These are phyloP conservation scores for Gracilinanus agilis DNA, from an alignment of 2,113 vertebrate species.

Conservation along the genomic window DNA sequence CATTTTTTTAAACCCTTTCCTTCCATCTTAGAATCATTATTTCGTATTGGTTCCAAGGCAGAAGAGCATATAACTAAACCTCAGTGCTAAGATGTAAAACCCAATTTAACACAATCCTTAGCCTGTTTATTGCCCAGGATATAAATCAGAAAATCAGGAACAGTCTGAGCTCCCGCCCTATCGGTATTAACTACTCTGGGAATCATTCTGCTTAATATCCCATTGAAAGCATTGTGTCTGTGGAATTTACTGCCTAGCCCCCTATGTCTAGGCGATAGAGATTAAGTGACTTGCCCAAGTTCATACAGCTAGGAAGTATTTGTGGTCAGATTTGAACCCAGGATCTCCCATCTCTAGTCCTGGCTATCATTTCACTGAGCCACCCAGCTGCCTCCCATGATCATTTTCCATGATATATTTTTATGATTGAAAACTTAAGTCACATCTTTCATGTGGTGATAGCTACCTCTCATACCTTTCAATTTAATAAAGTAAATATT, in stretches of 20 bases:
- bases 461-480: neutral
- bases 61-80: neutral
- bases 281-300: no score
- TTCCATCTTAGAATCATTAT: no score
- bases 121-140: neutral
- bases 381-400: no score
- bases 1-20: neutral
- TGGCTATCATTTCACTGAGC: no score
- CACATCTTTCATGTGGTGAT: neutral
- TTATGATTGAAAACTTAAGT: neutral
- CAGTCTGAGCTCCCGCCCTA: neutral
- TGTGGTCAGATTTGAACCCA: no score
- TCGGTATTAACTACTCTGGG: neutral
- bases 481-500: neutral
- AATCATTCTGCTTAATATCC: neutral
- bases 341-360: no score
- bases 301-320: no score
- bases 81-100: neutral
- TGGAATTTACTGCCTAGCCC: neutral
- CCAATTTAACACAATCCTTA: neutral
- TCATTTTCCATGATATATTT: neutral
- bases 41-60: neutral
- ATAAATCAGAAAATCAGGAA: neutral
- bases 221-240: neutral
- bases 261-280: neutral